Evolutionary conservation across 2,888 invertebrate genomes (phyloP), one percentile per base, ranked within the genome.

Genomic region (Opisthograptis luteolata): DNA sequence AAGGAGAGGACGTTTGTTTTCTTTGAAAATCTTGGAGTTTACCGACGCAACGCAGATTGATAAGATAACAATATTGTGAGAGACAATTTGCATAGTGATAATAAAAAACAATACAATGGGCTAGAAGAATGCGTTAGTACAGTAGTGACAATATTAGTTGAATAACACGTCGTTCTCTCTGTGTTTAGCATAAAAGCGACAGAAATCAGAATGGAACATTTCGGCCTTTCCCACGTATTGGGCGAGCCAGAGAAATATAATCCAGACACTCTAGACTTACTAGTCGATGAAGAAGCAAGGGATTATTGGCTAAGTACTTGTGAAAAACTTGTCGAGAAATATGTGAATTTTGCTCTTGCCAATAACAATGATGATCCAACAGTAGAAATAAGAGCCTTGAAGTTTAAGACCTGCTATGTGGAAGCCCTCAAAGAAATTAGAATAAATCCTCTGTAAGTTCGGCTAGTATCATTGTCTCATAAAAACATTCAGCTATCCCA

Each of bases 241-340:
- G 92, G 92, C 62, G 94, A 97, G 82, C 94, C 95, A 42, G 91
- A 92, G 62, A 92, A 93, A 71, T 99, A 99, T 89, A 93, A 93
- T 78, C 97, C 99, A 0, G 99, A 99, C 81, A 97, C 97, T 19
- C 94, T 98, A 60, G 97, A 99, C 87, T 92, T 99, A 48, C 93
- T 95, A 53, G 93, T 93, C 67, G 97, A 99, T 80, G 92, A 92
- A 60, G 95, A 96, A 76, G 98, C 98, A 8, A 93, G 96, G 77
- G 93, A 92, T 62, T 99, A 98, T 84, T 99, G 99, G 99, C 92
- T 99, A 34, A 93, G 94, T 57, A 97, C 98, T 80, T 96, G 99
- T 76, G 95, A 96, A 77, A 95, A 94, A 60, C 94, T 97, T 66
- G 94, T 96, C 9, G 94, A 95, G 62, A 97, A 96, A 88, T 97